These are phyloP conservation scores for Scalopus aquaticus DNA, from an alignment of 2,113 vertebrate genomes.

Conservation along the genomic window DNA sequence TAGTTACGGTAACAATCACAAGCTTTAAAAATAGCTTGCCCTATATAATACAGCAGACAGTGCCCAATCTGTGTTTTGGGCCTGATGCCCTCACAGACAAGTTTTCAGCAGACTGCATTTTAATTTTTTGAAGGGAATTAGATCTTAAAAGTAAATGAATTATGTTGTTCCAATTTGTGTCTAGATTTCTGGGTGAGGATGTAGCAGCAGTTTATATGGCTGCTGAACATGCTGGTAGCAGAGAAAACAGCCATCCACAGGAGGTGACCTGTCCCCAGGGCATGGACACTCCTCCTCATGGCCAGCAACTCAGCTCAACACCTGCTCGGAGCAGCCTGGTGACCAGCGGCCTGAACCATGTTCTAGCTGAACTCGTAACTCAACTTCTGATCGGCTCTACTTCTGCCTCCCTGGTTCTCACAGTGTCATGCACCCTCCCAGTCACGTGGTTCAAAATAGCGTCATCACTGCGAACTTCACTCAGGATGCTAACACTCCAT, in stretches of 20 bases:
- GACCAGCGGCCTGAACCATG: not conserved
- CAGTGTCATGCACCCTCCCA: not conserved
- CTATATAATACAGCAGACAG: constrained; percentile 76
- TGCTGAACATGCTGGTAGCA: not conserved
- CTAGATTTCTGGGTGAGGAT: constrained; percentile 29
- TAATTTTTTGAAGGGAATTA: constrained; percentile 62
- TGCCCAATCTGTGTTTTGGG: constrained; percentile 67
- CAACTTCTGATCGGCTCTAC: not conserved
- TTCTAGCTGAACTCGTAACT: not conserved
- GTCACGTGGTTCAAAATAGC: not conserved
- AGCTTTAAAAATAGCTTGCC: constrained; percentile 80
- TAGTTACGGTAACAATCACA: constrained; percentile 76
- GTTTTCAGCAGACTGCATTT: constrained; percentile 64
- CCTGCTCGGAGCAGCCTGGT: not conserved
- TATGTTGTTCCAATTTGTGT: constrained; percentile 30
- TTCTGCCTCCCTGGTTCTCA: not conserved
- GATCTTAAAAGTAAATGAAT: constrained; percentile 64
- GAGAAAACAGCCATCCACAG: not conserved
- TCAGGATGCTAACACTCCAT: not conserved
- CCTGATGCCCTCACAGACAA: constrained; percentile 66
- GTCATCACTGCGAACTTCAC: not conserved
- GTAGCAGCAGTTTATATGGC: not conserved
- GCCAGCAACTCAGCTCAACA: not conserved
- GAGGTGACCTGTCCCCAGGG: not conserved
- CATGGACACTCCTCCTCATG: not conserved